Conservation (phyloP, 2,113 vertebrate genomes). For the Myiozetetes cayanensis region DNA sequence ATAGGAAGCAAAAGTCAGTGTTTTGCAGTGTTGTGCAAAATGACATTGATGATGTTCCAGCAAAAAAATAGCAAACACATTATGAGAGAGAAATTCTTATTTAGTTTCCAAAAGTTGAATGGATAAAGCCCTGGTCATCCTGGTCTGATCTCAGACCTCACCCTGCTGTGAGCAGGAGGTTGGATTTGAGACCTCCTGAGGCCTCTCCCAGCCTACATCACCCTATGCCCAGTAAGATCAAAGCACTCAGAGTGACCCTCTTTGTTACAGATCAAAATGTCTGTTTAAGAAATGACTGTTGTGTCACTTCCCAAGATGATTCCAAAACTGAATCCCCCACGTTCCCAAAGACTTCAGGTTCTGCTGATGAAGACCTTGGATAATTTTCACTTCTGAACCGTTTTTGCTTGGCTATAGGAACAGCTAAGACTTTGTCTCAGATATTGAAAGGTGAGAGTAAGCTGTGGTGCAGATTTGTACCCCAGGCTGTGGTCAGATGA, state of each 20-base stretch:
- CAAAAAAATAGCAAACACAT: not conserved
- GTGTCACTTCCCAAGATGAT: not conserved
- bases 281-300: not conserved
- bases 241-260: not conserved
- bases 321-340: not conserved
- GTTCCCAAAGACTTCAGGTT: not conserved
- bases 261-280: not conserved
- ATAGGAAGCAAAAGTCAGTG: not conserved
- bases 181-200: not conserved
- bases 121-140: not conserved
- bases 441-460: not conserved
- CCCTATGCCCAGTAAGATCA: not conserved
- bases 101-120: not conserved
- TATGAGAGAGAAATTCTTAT: not conserved
- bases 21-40: not conserved
- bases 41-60: not conserved
- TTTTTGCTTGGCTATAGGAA: not conserved
- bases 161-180: not conserved
- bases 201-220: not conserved
- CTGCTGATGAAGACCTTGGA: not conserved
- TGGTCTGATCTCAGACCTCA: not conserved
- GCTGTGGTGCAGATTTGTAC: not conserved
- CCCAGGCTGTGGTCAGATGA: not conserved
- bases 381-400: not conserved
- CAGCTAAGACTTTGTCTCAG: not conserved